Conservation (phyloP, 1,140 invertebrate species). For the Coptotermes formosanus region DNA sequence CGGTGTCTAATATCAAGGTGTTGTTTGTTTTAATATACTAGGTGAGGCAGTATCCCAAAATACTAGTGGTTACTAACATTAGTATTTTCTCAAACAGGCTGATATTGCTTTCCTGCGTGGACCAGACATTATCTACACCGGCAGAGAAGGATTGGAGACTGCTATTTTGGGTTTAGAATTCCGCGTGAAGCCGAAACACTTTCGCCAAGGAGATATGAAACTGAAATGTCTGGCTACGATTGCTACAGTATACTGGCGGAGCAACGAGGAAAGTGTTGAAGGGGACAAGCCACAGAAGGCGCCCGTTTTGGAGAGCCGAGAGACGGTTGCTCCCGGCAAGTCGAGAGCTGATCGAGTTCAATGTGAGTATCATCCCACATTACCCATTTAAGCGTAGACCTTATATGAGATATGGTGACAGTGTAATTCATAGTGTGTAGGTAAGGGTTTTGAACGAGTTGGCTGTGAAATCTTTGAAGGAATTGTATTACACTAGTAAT, state of each 20-base stretch:
- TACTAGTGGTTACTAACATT: too few species aligned
- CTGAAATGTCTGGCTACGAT: conserved; percentile 86
- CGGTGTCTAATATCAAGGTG: neutral
- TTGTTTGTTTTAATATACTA: neutral
- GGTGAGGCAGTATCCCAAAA: neutral
- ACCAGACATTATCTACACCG: conserved; percentile 50
- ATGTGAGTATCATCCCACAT: conserved; percentile 22
- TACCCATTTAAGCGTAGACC: neutral
- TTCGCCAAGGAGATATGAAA: conserved; percentile 77
- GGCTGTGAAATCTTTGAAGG: too few species aligned
- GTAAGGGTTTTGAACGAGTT: too few species aligned
- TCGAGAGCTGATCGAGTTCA: conserved; percentile 34
- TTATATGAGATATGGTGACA: too few species aligned
- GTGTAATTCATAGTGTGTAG: too few species aligned
- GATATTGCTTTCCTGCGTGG: conserved; percentile 55
- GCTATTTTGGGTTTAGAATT: conserved; percentile 68
- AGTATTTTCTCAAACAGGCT: conserved; percentile 45
- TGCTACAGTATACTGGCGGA: conserved; percentile 76
- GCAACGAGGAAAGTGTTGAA: conserved; percentile 79
- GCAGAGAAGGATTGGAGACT: conserved; percentile 66
- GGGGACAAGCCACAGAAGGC: conserved; percentile 63
- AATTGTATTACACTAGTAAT: too few species aligned
- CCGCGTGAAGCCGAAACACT: conserved; percentile 70
- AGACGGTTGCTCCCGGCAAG: conserved; percentile 48
- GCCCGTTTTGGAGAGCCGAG: conserved; percentile 62